Conservation (phyloP, 2,797 vertebrate genomes). For the Macropus fuliginosus region DNA sequence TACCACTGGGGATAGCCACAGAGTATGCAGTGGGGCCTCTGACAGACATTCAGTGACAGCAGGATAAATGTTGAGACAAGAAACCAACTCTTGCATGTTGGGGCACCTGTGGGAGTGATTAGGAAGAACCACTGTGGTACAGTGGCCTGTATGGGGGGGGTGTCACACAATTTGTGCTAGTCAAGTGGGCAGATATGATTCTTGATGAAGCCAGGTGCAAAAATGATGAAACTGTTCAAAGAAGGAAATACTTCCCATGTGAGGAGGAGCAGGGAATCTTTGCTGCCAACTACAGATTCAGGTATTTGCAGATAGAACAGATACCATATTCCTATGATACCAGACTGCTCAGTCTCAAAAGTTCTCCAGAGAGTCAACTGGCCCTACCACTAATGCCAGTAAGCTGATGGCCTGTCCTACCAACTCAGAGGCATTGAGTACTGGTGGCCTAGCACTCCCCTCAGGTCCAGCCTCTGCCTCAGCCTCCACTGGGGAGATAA, state of each 20-base stretch:
- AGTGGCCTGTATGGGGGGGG: constrained; percentile 92
- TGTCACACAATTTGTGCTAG: constrained; percentile 94
- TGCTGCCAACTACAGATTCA: constrained; percentile 79
- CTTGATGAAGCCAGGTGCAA: constrained; percentile 96
- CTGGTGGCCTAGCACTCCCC: constrained; percentile 86
- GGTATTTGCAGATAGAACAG: constrained; percentile 94
- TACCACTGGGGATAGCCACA: too few relatives aligned
- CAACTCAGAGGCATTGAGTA: constrained; percentile 80
- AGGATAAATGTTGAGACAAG: constrained; percentile 94
- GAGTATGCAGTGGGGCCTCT: not conserved
- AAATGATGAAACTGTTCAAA: constrained; percentile 97
- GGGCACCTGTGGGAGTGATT: constrained; percentile 93
- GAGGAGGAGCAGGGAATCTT: constrained; percentile 89
- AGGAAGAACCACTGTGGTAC: constrained; percentile 94
- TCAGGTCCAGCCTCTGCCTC: constrained; percentile 90
- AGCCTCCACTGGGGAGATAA: constrained; percentile 89
- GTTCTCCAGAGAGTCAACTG: constrained; percentile 93
- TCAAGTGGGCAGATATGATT: constrained; percentile 98
- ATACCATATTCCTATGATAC: constrained; percentile 95
- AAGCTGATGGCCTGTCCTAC: constrained; percentile 92
- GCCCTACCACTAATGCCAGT: constrained; percentile 88
- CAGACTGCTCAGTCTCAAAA: constrained; percentile 91
- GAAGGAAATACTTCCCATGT: constrained; percentile 95
- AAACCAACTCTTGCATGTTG: constrained; percentile 91
- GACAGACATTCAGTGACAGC: constrained; percentile 71